Conservation (phyloP, 2,888 invertebrate species). For the Tortricodes alternella region DNA sequence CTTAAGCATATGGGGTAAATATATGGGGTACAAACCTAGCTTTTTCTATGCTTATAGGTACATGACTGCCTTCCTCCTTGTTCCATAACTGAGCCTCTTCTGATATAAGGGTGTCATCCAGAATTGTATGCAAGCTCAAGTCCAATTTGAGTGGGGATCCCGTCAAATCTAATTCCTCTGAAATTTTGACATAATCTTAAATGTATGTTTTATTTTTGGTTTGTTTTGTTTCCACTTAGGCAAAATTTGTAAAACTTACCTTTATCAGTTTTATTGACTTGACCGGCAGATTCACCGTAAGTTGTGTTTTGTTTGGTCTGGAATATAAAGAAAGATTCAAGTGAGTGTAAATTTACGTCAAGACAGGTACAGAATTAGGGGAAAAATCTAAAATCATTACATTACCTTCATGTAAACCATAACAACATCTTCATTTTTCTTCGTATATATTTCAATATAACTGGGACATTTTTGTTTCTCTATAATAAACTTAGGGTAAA, state of each 20-base stretch:
- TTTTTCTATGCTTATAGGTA: constrained; percentile 60
- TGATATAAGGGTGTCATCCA: constrained; percentile 71
- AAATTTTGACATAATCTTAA: too few species aligned
- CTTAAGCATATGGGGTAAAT: background rate
- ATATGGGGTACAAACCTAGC: constrained; percentile 57
- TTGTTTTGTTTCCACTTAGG: too few species aligned
- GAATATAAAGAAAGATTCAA: constrained; percentile 31
- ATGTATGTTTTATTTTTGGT: background rate
- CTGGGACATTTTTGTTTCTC: constrained; percentile 64
- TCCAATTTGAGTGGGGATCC: constrained; percentile 80
- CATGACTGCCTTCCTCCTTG: constrained; percentile 69
- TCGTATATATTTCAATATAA: constrained; percentile 69
- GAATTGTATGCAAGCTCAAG: constrained; percentile 68
- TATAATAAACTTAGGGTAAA: constrained; percentile 54
- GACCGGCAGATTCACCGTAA: constrained; percentile 35
- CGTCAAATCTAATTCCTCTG: constrained; percentile 76
- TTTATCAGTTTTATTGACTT: constrained; percentile 44
- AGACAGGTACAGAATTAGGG: background rate
- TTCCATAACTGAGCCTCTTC: constrained; percentile 75
- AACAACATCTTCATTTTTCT: constrained; percentile 54
- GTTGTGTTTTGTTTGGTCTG: constrained; percentile 50
- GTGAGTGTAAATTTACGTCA: background rate
- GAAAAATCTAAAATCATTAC: background rate
- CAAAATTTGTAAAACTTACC: constrained; percentile 45
- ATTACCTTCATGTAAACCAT: constrained; percentile 61